Evolutionary conservation across 2,888 invertebrate genomes (phyloP).

Genomic region (Drosophila fulvimacula): DNA sequence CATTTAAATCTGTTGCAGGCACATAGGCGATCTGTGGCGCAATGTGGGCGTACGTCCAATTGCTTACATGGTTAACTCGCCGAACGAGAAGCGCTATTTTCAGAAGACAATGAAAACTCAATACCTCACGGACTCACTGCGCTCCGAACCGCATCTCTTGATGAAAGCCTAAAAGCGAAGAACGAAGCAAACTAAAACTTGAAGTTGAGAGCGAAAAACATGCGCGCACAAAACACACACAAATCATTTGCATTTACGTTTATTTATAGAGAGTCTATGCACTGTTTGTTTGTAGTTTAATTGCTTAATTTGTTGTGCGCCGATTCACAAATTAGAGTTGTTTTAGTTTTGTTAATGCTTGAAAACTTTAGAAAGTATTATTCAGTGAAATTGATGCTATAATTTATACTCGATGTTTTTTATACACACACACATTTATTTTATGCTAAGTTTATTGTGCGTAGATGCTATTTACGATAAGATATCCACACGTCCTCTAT

Average conservation of each 20-base stretch:
- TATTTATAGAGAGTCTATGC: slow-evolving; percentile 34
- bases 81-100: slow-evolving; percentile 85
- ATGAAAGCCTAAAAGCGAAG: slow-evolving; percentile 81
- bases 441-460: slow-evolving; percentile 43
- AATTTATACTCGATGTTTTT: slow-evolving; percentile 22
- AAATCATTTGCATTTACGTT: slow-evolving; percentile 62
- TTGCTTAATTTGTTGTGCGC: slow-evolving; percentile 28
- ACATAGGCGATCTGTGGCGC: slow-evolving; percentile 84
- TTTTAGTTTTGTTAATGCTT: slow-evolving; percentile 22
- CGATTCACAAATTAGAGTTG: slow-evolving; percentile 8
- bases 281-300: slow-evolving; percentile 19
- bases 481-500: slow-evolving; percentile 34
- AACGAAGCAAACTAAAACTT: slow-evolving; percentile 12
- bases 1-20: slow-evolving; percentile 63
- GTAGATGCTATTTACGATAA: slow-evolving; percentile 40
- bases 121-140: slow-evolving; percentile 84
- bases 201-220: slow-evolving; percentile 18
- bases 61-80: slow-evolving; percentile 85
- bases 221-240: slow-evolving; percentile 32
- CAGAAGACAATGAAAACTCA: slow-evolving; percentile 85
- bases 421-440: slow-evolving; percentile 22
- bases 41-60: slow-evolving; percentile 85
- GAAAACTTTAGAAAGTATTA: slow-evolving; percentile 66
- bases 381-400: slow-evolving; percentile 57
- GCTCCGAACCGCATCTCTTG: slow-evolving; percentile 84